phyloP scores from a whole-genome alignment of 2,797 vertebrate genomes.

The Pipistrellus kuhlii region DNA sequence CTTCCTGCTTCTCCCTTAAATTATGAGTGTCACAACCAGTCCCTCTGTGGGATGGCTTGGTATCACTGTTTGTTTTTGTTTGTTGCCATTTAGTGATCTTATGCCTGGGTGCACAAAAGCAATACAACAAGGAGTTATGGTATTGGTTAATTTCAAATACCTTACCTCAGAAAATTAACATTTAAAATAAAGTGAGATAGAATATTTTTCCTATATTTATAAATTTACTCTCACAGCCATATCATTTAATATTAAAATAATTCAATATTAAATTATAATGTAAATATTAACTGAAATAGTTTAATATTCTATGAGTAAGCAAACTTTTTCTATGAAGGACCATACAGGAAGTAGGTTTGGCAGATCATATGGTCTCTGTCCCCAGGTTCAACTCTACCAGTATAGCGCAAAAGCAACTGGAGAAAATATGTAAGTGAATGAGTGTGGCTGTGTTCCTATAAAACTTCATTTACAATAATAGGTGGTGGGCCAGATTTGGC shows the following conservation, averaged over 20 bases:
- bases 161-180: slow-evolving; percentile 29
- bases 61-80: background rate
- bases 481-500: background rate
- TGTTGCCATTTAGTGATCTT: background rate
- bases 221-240: slow-evolving; percentile 12
- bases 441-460: background rate
- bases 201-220: slow-evolving; percentile 27
- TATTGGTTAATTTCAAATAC: slow-evolving; percentile 37
- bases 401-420: background rate
- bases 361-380: background rate
- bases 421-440: slow-evolving; percentile 43
- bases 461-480: slow-evolving; percentile 56
- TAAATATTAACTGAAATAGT: slow-evolving; percentile 2
- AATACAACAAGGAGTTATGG: background rate
- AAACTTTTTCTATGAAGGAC: slow-evolving; percentile 29
- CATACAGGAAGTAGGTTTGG: slow-evolving; percentile 41
- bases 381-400: background rate
- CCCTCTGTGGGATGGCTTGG: background rate
- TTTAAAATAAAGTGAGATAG: background rate
- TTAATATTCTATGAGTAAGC: background rate
- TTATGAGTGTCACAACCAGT: background rate
- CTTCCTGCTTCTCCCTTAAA: slow-evolving; percentile 11
- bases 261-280: slow-evolving; percentile 27
- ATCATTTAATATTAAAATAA: slow-evolving; percentile 11
- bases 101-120: background rate